Percentiles rank a stretch among this genome's conserved stretches.
Conservation (phyloP, 2,113 vertebrate species). For the Ameiurus melas region DNA sequence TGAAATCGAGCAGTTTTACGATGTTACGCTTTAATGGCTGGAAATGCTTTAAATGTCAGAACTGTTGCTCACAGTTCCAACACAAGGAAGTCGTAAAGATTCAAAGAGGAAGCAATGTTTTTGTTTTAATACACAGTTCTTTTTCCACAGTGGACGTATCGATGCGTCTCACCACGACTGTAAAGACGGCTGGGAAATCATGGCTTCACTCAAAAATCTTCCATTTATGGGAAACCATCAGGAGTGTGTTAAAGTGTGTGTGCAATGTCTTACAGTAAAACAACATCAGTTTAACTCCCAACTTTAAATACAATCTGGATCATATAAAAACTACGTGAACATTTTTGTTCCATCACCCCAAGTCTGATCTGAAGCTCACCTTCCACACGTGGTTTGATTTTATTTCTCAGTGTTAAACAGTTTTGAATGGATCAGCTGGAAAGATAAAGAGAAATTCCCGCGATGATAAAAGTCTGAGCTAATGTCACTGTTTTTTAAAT, state of each 20-base stretch:
- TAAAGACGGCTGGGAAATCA: conserved; percentile 47
- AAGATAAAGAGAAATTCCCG: background rate
- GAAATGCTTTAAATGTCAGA: conserved; percentile 24
- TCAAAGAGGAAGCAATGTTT: background rate
- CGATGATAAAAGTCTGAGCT: background rate
- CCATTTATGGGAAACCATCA: conserved; percentile 49
- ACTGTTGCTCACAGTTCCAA: background rate
- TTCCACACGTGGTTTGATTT: background rate
- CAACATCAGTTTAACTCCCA: background rate
- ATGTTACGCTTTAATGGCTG: background rate
- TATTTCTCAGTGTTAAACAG: background rate
- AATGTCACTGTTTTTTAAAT: background rate
- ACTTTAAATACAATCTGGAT: conserved; percentile 32
- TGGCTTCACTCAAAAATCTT: conserved; percentile 15
- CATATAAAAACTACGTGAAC: conserved; percentile 3
- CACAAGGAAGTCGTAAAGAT: conserved; percentile 22
- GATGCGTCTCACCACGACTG: conserved; percentile 51
- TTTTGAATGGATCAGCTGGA: background rate
- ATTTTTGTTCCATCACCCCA: background rate
- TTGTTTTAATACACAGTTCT: background rate
- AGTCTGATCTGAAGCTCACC: conserved; percentile 8
- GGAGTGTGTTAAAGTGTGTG: conserved; percentile 14
- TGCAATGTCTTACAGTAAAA: conserved; percentile 27
- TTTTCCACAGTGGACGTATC: conserved; percentile 32
- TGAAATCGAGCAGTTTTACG: background rate